Conservation (phyloP, 1,140 invertebrate genomes). For the Bombus waltoni region DNA sequence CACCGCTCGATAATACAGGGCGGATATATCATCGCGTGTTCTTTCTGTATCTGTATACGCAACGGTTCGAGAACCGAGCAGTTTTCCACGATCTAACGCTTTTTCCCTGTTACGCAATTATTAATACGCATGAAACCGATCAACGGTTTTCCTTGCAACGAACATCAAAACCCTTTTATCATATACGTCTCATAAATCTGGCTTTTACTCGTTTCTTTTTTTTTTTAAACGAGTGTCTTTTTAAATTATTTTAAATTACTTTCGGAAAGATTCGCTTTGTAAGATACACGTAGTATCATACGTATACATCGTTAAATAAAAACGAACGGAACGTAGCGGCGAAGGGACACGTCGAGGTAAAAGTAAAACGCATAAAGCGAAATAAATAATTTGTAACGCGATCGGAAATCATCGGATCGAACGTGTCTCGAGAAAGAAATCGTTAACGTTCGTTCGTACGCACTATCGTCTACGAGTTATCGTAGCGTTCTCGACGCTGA, state of each 20-base stretch:
- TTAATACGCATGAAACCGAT: slow-evolving; percentile 34
- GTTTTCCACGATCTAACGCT: neutral
- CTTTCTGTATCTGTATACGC: neutral
- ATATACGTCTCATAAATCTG: slow-evolving; percentile 1
- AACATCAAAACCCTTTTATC: neutral
- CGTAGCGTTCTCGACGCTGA: neutral
- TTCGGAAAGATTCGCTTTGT: neutral
- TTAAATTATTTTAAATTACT: neutral
- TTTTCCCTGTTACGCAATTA: slow-evolving; percentile 14
- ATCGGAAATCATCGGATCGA: neutral
- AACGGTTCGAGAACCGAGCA: neutral
- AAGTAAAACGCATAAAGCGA: neutral
- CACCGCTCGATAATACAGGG: slow-evolving; percentile 14
- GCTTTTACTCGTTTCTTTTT: neutral
- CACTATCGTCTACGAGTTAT: neutral
- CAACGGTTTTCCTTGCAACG: slow-evolving; percentile 37
- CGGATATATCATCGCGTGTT: neutral
- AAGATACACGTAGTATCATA: neutral
- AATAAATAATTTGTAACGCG: slow-evolving; percentile 53
- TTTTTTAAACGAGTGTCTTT: neutral
- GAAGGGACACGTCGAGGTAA: slow-evolving; percentile 4
- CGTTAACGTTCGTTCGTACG: neutral
- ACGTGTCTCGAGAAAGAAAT: neutral
- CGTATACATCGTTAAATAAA: slow-evolving; percentile 4
- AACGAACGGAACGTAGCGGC: slow-evolving; percentile 23